Percentiles rank a stretch among this genome's conserved stretches.
Conservation (phyloP, 2,797 vertebrate genomes). For the Gymnocypris eckloni region DNA sequence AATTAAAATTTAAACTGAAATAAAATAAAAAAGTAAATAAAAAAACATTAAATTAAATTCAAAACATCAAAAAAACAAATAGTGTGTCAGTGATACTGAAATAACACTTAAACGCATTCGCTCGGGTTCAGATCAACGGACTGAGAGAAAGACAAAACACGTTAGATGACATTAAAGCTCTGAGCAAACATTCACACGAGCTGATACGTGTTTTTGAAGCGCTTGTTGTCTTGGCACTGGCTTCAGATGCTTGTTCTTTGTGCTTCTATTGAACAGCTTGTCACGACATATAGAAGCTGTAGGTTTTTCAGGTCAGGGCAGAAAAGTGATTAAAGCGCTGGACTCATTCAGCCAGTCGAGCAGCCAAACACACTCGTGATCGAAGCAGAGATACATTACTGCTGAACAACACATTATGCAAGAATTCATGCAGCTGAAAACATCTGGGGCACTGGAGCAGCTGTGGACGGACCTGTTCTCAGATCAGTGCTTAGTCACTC, state of each 20-base stretch:
- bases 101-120: neutral
- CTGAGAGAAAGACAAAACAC: neutral
- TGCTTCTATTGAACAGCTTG: neutral
- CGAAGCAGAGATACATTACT: neutral
- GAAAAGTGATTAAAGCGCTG: neutral
- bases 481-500: neutral
- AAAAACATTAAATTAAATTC: neutral
- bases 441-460: neutral
- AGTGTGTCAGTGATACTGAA: neutral
- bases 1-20: too few species aligned
- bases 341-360: neutral
- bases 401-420: neutral
- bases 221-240: neutral
- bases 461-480: neutral
- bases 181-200: neutral
- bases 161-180: neutral
- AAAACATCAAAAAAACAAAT: neutral
- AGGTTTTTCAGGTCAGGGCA: conserved; percentile 20
- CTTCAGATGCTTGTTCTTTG: neutral
- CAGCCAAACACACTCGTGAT: neutral
- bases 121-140: neutral
- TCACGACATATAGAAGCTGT: neutral
- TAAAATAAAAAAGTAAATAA: too few species aligned
- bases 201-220: neutral
- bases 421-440: neutral